These are phyloP conservation scores for Rambutsinella grinnellia DNA, from an alignment of 2,888 invertebrate species.

Conservation along the genomic window DNA sequence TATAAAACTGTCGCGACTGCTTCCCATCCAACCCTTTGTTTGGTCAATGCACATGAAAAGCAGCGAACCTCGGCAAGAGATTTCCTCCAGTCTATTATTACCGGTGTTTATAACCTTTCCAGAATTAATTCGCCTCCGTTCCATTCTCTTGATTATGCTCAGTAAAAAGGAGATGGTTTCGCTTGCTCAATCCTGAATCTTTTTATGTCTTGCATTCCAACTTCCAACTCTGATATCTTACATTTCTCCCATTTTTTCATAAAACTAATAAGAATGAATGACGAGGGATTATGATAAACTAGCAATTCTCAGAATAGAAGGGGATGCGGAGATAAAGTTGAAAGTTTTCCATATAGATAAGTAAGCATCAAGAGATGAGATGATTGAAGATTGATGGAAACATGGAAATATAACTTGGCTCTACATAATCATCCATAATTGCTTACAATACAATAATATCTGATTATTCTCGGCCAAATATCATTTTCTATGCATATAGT, in stretches of 20 bases:
- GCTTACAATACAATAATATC: not conserved
- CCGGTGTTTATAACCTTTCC: conserved; percentile 50
- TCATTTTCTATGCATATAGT: too few species aligned
- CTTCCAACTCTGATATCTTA: too few species aligned
- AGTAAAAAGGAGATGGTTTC: too few species aligned
- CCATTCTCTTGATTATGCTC: conserved; percentile 53
- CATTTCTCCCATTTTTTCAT: too few species aligned
- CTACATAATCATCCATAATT: not conserved
- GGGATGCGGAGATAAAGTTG: not conserved
- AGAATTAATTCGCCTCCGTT: conserved; percentile 53
- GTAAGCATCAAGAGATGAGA: not conserved
- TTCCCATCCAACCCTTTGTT: conserved; percentile 8
- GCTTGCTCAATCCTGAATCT: not conserved
- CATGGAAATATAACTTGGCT: not conserved
- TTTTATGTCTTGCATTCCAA: not conserved
- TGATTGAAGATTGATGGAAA: too few species aligned
- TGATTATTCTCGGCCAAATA: too few species aligned
- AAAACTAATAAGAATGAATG: too few species aligned
- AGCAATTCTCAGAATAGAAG: too few species aligned
- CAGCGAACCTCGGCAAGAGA: conserved; percentile 57
- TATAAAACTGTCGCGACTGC: too few species aligned
- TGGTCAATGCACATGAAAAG: conserved; percentile 56
- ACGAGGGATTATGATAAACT: too few species aligned
- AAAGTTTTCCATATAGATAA: not conserved
- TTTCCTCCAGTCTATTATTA: conserved; percentile 37